These are phyloP conservation scores for Phyllotreta striolata DNA, from an alignment of 2,888 invertebrate species.

Conservation along the genomic window DNA sequence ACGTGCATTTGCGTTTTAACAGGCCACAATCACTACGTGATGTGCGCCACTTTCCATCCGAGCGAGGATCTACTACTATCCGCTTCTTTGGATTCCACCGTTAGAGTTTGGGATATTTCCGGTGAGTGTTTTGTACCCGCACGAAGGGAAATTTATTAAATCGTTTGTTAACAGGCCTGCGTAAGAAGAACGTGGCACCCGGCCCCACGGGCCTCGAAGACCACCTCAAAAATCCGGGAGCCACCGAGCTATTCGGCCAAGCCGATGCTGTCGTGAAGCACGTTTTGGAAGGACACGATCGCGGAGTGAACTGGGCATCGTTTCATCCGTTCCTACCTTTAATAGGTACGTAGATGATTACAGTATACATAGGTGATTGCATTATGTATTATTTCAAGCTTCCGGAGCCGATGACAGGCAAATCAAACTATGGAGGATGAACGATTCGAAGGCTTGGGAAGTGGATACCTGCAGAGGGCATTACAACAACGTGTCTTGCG, in stretches of 20 bases:
- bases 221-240: conserved; percentile 81
- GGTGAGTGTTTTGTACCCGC: conserved; percentile 58
- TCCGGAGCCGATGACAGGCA: conserved; percentile 99
- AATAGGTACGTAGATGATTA: conserved; percentile 30
- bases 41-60: conserved; percentile 99
- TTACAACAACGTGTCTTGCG: conserved; percentile 99
- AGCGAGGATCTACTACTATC: conserved; percentile 96
- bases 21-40: conserved; percentile 99
- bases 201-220: conserved; percentile 92
- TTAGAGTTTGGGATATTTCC: conserved; percentile 98
- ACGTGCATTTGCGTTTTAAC: conserved; percentile 93
- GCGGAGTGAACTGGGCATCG: conserved; percentile 98
- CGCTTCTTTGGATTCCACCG: conserved; percentile 97
- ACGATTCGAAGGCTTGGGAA: conserved; percentile 99
- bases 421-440: conserved; percentile 98
- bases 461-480: conserved; percentile 99
- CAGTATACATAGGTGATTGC: conserved; percentile 66
- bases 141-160: not conserved
- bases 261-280: conserved; percentile 94
- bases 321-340: conserved; percentile 93
- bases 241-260: conserved; percentile 95
- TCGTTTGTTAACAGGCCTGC: conserved; percentile 65
- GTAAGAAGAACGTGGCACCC: conserved; percentile 98
- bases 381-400: conserved; percentile 60
- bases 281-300: conserved; percentile 91